A percentile compares a stretch with the other conserved stretches of the same genome.
Evolutionary conservation across 2,113 vertebrate genomes (phyloP).

Genomic region (Struthidea cinerea): DNA sequence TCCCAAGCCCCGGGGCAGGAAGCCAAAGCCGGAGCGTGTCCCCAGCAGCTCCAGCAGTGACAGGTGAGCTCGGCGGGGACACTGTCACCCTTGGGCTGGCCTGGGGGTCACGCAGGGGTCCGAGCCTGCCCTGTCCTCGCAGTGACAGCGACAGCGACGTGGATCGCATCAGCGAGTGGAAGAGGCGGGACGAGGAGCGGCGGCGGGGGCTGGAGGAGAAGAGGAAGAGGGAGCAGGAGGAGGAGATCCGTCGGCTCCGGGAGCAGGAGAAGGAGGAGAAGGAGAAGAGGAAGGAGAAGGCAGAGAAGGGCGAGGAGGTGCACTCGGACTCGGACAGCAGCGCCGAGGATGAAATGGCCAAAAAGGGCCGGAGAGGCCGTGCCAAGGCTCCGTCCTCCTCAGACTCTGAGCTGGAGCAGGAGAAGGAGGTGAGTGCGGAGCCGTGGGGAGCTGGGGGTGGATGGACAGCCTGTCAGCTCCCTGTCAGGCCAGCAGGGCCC

Average conservation of each 20-base stretch:
- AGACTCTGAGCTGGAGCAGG: conserved; percentile 80
- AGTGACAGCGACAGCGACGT: conserved; percentile 83
- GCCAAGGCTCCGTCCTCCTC: conserved; percentile 78
- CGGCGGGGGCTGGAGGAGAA: conserved; percentile 89
- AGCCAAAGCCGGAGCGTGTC: conserved; percentile 79
- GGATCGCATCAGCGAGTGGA: conserved; percentile 95
- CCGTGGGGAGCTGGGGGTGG: fast-evolving
- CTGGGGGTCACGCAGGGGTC: background rate
- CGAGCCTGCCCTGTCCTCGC: background rate
- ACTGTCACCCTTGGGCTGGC: fast-evolving
- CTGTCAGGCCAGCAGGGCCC: background rate
- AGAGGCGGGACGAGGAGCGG: conserved; percentile 89
- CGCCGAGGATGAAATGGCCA: conserved; percentile 77
- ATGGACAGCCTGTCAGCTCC: fast-evolving
- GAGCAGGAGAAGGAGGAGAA: conserved; percentile 93
- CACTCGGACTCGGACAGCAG: conserved; percentile 74
- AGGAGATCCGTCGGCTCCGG: conserved; percentile 86
- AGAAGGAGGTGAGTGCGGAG: conserved; percentile 64
- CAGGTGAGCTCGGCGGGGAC: conserved; percentile 72
- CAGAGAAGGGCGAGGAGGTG: conserved; percentile 62
- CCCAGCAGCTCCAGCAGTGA: conserved; percentile 86
- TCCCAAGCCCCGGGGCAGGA: conserved; percentile 86
- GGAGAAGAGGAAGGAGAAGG: conserved; percentile 85
- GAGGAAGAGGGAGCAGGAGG: conserved; percentile 89
- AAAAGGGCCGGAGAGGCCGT: conserved; percentile 83